Evolutionary conservation across 2,888 invertebrate genomes (phyloP), one percentile per base, ranked within the genome.

Genomic region (Caenorhabditis afra): DNA sequence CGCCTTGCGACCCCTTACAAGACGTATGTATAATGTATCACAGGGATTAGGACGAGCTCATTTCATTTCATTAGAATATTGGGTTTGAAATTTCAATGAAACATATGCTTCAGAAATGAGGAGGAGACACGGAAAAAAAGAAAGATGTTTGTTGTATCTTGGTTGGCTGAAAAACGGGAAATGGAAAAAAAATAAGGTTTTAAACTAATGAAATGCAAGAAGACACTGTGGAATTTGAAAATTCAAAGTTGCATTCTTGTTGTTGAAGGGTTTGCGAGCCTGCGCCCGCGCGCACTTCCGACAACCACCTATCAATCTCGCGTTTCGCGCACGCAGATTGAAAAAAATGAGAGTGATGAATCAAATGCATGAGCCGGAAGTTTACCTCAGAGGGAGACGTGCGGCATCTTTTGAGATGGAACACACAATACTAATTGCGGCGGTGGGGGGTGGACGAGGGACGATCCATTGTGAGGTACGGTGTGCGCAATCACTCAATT

Each of bases 1-100:
- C 41, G 41, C 55, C 29, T 29, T 29, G 70, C 64, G 62, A 73
- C 73, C 73, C 61, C 52, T 59, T 39, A 57, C 61, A 53, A 53
- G 70, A 71, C 73, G 64, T 64, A 73, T 64, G 57, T 57, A 73
- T 73, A 73, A 73, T 73, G 64, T 73, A 73, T 73, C 57, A 73
- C 57, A 41, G 39, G 73, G 73, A 73, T 73, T 73, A 64, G 58
- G 57, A 29, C 7, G 22, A 73, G 73, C 64, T 73, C 64, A 64
- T 73, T 73, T 73, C 64, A 64, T 73, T 73, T 64, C 73, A 73
- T 73, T 64, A 71, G 53, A 71, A 71, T 62, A 71, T 49, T 62
- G 49, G 58, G 58, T 53, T 44, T 39, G 53, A 62, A 62, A 55
- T 57, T 64, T 73, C 49, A 64, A 49, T 64, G 73, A 73, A 73